These are phyloP conservation scores for Siderastrea siderea DNA, from an alignment of 92 coral and sea anemone species.

Conservation along the genomic window DNA sequence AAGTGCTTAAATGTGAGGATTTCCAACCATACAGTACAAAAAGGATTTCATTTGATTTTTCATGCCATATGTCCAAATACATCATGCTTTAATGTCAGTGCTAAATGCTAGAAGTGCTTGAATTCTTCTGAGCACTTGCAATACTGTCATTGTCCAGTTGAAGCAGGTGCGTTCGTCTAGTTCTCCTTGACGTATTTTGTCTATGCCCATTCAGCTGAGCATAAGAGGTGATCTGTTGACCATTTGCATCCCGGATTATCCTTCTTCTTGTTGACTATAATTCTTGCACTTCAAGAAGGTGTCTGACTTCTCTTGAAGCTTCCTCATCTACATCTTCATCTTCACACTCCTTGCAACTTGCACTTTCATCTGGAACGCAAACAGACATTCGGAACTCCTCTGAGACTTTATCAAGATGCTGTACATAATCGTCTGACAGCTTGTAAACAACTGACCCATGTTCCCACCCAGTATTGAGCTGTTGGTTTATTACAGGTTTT, in stretches of 20 bases:
- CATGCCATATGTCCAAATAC: constrained; percentile 2
- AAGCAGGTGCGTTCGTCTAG: constrained; percentile 34
- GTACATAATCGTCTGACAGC: constrained; percentile 29
- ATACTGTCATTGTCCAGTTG: constrained; percentile 21
- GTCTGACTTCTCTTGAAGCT: constrained; percentile 30
- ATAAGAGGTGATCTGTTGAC: constrained; percentile 46
- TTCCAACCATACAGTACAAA: constrained; percentile 7
- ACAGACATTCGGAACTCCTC: constrained; percentile 25
- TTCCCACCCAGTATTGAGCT: constrained; percentile 56
- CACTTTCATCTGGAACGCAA: neutral
- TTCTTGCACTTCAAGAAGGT: constrained; percentile 25
- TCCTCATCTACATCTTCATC: constrained; percentile 22
- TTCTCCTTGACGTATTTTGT: constrained; percentile 19
- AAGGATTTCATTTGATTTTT: constrained; percentile 9
- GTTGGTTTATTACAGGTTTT: constrained; percentile 37
- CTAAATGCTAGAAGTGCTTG: constrained; percentile 22
- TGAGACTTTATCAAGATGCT: constrained; percentile 15
- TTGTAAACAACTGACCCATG: constrained; percentile 53
- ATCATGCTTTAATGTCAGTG: constrained; percentile 6
- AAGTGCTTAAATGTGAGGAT: constrained; percentile 16
- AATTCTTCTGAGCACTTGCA: constrained; percentile 44
- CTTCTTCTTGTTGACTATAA: constrained; percentile 39
- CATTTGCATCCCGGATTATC: constrained; percentile 31
- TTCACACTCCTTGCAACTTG: constrained; percentile 4
- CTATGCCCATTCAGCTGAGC: constrained; percentile 55